Percentiles rank a stretch among this genome's conserved stretches.
Conservation (phyloP, 2,113 vertebrate species). For the Oryzias woworae region DNA sequence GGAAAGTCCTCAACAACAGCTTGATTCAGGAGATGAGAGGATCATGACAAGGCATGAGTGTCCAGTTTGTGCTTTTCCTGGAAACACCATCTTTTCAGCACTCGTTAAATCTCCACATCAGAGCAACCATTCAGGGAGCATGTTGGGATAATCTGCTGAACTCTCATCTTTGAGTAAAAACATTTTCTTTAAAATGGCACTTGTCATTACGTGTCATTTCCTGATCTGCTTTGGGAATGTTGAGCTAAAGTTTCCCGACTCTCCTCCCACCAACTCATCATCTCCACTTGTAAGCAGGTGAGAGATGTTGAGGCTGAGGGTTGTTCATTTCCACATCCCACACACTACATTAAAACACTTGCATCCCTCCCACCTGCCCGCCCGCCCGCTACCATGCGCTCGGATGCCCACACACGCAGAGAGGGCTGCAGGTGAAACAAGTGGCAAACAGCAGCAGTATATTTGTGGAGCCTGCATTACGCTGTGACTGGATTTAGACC, state of each 20-base stretch:
- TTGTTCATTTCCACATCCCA: conserved; percentile 57
- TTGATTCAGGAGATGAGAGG: conserved; percentile 1
- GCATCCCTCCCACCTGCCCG: background rate
- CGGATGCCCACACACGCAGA: conserved; percentile 40
- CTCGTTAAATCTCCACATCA: background rate
- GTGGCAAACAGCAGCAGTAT: conserved; percentile 32
- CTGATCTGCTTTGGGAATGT: conserved; percentile 2
- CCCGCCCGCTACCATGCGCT: conserved; percentile 9
- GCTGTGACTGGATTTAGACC: conserved; percentile 23
- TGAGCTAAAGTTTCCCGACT: conserved; percentile 12
- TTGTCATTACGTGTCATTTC: background rate
- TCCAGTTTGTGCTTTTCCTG: background rate
- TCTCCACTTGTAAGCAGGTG: conserved; percentile 38
- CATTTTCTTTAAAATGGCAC: background rate
- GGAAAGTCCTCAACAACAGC: conserved; percentile 6
- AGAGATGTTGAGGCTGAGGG: conserved; percentile 45
- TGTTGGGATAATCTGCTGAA: background rate
- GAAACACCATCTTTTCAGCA: background rate
- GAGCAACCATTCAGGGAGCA: background rate
- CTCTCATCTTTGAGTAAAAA: background rate
- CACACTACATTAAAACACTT: conserved; percentile 57
- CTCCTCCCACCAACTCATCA: conserved; percentile 37
- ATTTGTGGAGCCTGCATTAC: conserved; percentile 51
- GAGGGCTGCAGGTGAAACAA: conserved; percentile 45
- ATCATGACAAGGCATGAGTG: background rate